Percentiles rank a stretch among this genome's conserved stretches.
Evolutionary conservation across 2,888 invertebrate genomes (phyloP).

Genomic region (Caprella mutica): DNA sequence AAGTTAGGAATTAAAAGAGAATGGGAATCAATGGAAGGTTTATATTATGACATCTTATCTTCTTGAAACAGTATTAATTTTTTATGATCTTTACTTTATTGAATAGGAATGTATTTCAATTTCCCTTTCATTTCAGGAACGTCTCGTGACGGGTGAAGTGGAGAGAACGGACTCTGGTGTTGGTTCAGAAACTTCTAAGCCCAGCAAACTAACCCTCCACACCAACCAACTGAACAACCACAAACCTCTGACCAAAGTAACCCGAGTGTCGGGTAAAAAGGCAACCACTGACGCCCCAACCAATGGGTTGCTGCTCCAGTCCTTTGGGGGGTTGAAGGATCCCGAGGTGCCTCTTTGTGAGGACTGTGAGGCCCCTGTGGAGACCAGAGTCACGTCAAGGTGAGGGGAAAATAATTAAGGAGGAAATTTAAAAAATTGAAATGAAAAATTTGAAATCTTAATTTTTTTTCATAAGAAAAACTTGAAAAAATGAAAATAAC

Average conservation of each 20-base stretch:
- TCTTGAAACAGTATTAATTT: too few species aligned
- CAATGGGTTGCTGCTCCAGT: neutral
- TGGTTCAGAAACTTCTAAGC: constrained; percentile 34
- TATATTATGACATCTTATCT: too few species aligned
- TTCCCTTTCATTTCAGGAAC: constrained; percentile 47
- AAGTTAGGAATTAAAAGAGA: too few species aligned
- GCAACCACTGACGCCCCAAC: constrained; percentile 4
- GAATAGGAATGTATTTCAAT: too few species aligned
- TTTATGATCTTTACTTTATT: too few species aligned
- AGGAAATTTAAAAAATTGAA: too few species aligned
- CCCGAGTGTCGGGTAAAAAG: constrained; percentile 12
- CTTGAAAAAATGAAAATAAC: too few species aligned
- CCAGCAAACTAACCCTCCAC: constrained; percentile 6
- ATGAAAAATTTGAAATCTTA: too few species aligned
- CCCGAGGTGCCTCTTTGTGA: constrained; percentile 63
- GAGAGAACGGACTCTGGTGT: constrained; percentile 35
- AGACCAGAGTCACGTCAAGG: constrained; percentile 59
- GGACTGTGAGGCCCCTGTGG: constrained; percentile 72
- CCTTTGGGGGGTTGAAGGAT: constrained; percentile 40
- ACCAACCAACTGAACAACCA: neutral
- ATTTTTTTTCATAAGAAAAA: too few species aligned
- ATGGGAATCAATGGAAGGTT: too few species aligned
- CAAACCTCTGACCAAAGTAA: constrained; percentile 1
- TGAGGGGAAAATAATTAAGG: too few species aligned
- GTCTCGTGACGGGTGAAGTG: constrained; percentile 56